Evolutionary conservation across 1,140 invertebrate species (phyloP), one percentile per base, ranked within the genome.

Genomic region (Gonatopus flavifemur): DNA sequence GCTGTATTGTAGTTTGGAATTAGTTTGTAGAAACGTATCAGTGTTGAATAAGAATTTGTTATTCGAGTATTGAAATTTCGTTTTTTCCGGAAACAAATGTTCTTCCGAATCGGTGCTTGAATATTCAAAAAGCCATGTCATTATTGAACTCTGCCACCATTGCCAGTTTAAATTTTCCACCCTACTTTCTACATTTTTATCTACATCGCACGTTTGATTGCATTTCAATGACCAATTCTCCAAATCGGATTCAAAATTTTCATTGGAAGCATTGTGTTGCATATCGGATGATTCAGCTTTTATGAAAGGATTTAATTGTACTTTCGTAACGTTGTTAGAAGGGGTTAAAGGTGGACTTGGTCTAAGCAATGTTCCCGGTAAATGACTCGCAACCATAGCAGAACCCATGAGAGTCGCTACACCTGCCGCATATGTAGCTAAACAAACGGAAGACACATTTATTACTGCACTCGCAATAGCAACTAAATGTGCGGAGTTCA

Each of bases 331-430:
- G 21, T 55, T 10, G 18, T 20, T 32, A 28, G 46, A 20, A 38
- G 47, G 47, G n/a, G 18, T 36, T 33, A 19, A 13, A 4, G 45
- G n/a, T 49, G 61, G 56, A 19, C 33, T 52, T 18, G 52, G 37
- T 18, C 24, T 41, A 19, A 62, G 37, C 33, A 59, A 51, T 12
- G 75, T 80, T 35, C 78, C 81, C 3, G 82, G 81, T 28, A 86
- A 68, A 21, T 83, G 81, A 41, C 84, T 84, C 13, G 82, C 79
- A 32, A 89, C 70, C 33, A 86, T 71, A 22, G 87, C 81, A 31
- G 88, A 88, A 13, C 86, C 86, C 28, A 90, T 68, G 20, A 93
- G 69, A 3, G 88, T 87, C 24, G 88, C 70, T 12, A 93, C 66
- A 36, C 86, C 84, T 9, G 86, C 84, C 1, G 86, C 77, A 72